Evolutionary conservation across 2,113 vertebrate species (phyloP).

Genomic region (Petroica traversi): DNA sequence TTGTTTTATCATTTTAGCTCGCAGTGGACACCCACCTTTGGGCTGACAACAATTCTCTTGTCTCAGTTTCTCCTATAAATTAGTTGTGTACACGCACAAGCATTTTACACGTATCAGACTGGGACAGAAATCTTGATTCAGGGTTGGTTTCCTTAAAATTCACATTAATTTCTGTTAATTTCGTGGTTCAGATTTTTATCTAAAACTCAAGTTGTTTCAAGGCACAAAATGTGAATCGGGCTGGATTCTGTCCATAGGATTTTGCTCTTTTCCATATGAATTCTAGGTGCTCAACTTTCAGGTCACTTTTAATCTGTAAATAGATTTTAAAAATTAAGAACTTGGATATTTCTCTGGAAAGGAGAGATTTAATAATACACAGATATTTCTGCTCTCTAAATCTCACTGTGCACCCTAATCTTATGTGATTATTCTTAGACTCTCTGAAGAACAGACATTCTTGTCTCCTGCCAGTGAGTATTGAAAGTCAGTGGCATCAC

Average conservation of each 20-base stretch:
- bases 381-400: not conserved
- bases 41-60: not conserved
- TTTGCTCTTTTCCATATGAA: not conserved
- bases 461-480: not conserved
- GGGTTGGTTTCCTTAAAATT: not conserved
- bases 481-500: not conserved
- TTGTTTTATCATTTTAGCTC: not conserved
- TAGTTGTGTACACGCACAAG: not conserved
- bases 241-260: fast-evolving
- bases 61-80: not conserved
- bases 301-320: not conserved
- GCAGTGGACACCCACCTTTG: not conserved
- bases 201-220: not conserved
- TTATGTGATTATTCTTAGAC: not conserved
- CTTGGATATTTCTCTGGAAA: not conserved
- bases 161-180: not conserved
- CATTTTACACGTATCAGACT: not conserved
- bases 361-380: not conserved
- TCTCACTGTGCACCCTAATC: not conserved
- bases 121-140: not conserved
- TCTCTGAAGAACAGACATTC: not conserved
- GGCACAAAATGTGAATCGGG: not conserved
- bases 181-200: not conserved
- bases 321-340: not conserved
- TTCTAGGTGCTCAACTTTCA: not conserved